These are phyloP conservation scores for Semnopithecus entellus DNA, from an alignment of 2,113 vertebrate species.

Conservation along the genomic window DNA sequence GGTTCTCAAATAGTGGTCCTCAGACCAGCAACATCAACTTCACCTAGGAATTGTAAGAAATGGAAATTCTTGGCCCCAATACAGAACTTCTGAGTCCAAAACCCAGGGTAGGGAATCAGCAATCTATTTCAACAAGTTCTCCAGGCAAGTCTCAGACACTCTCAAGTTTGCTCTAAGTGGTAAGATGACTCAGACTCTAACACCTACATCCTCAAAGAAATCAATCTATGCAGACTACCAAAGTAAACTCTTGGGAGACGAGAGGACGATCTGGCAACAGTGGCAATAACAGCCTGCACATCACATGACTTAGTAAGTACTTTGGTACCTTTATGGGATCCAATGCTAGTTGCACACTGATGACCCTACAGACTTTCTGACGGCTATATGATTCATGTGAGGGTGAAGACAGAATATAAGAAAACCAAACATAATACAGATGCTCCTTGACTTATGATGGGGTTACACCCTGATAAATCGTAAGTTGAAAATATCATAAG, in stretches of 20 bases:
- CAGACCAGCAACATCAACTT: not conserved
- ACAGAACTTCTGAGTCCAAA: not conserved
- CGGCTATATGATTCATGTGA: not conserved
- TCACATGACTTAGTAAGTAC: accelerated
- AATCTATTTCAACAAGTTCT: not conserved
- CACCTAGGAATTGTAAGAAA: not conserved
- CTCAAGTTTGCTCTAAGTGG: not conserved
- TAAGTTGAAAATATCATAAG: not conserved
- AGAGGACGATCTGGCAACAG: not conserved
- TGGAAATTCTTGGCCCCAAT: not conserved
- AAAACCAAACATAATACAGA: not conserved
- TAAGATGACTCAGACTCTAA: not conserved
- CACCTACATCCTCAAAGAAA: not conserved
- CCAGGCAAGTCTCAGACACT: not conserved
- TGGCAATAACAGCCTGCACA: not conserved
- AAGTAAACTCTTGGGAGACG: not conserved
- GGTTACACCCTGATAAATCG: not conserved
- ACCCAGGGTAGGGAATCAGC: not conserved
- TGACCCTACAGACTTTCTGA: not conserved
- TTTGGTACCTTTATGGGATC: not conserved
- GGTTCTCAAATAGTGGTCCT: not conserved
- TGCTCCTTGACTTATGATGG: not conserved
- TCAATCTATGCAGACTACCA: not conserved
- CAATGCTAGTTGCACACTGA: not conserved
- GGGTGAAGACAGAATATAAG: not conserved